Evolutionary conservation across 2,797 vertebrate species (phyloP).

Genomic region (Chaenodraco wilsoni): DNA sequence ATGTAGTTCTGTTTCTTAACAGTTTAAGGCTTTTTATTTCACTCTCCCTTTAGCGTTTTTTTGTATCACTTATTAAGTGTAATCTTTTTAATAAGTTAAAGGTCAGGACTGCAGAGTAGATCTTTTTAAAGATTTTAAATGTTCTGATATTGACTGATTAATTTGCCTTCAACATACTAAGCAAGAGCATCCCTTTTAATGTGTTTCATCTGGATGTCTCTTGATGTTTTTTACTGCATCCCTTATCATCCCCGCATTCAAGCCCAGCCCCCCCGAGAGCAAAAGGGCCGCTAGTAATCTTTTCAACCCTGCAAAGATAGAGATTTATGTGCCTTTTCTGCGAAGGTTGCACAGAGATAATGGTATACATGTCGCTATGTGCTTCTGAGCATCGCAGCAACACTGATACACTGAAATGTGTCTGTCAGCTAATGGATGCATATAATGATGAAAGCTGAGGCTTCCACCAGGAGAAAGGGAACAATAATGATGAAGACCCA

Average conservation of each 20-base stretch:
- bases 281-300: slow-evolving; percentile 30
- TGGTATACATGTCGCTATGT: slow-evolving; percentile 39
- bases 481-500: slow-evolving; percentile 33
- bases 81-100: neutral
- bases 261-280: neutral
- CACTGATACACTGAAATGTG: slow-evolving; percentile 41
- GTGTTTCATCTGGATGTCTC: slow-evolving; percentile 31
- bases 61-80: neutral
- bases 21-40: slow-evolving; percentile 25
- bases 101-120: neutral
- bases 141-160: neutral
- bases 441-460: slow-evolving; percentile 44
- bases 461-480: slow-evolving; percentile 19
- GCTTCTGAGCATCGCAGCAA: slow-evolving; percentile 23
- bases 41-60: neutral
- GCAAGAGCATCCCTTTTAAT: slow-evolving; percentile 9
- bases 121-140: neutral
- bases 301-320: slow-evolving; percentile 26
- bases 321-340: slow-evolving; percentile 42
- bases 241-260: slow-evolving; percentile 44
- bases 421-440: slow-evolving; percentile 41
- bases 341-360: slow-evolving; percentile 31
- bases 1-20: slow-evolving; percentile 11
- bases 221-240: slow-evolving; percentile 26
- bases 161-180: slow-evolving; percentile 15